These are phyloP conservation scores for Rhinoraja longicauda DNA, from an alignment of 2,797 vertebrate species.

Conservation along the genomic window DNA sequence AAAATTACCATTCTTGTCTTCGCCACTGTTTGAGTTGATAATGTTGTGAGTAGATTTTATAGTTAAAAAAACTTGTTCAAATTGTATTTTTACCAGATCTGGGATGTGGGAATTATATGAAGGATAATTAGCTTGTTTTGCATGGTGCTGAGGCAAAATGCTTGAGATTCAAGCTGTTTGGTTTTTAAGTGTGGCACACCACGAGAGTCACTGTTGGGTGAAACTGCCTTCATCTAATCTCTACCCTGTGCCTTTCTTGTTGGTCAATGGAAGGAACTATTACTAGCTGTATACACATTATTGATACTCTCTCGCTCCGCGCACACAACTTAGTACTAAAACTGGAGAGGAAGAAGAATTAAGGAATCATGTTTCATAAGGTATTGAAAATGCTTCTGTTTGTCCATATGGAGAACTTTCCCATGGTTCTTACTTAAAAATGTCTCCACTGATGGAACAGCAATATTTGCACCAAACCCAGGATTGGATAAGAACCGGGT, in stretches of 20 bases:
- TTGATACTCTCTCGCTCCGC: too few species aligned
- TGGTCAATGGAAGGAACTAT: slow-evolving; percentile 3
- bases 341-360: background rate
- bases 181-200: background rate
- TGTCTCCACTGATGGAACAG: background rate
- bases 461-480: background rate
- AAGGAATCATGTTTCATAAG: background rate
- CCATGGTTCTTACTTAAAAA: background rate
- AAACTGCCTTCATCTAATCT: background rate
- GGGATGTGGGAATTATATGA: background rate
- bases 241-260: background rate
- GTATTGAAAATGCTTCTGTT: background rate
- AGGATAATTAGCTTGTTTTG: background rate
- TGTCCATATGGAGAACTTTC: background rate
- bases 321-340: background rate
- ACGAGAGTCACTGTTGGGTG: background rate
- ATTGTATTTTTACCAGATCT: background rate
- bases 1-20: background rate
- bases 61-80: background rate
- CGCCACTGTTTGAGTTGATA: background rate
- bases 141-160: background rate
- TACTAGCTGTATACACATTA: background rate
- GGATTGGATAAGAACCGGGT: background rate
- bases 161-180: background rate
- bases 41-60: background rate